Base-by-base conservation (phyloP, 2,797 vertebrate species). In the Diglossa cyanea region DNA sequence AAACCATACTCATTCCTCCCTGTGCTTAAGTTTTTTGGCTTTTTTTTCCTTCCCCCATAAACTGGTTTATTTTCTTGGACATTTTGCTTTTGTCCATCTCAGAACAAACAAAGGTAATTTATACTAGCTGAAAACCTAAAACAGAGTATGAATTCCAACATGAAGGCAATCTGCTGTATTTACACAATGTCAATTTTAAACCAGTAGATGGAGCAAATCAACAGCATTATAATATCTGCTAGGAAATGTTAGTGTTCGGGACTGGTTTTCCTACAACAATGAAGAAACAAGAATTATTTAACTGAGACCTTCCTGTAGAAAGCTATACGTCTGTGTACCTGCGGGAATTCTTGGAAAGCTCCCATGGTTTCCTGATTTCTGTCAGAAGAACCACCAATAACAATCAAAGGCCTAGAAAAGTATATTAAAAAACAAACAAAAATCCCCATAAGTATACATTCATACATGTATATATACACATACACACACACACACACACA, bases 261-360 rank as follows among this genome's bases (percentile, higher is more conserved):
- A 66, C 8, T 23, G 23, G 11, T 73, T 50, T 30, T 60, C 51
- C 50, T 50, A 37, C 10, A 17, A 17, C 31, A 80, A 65, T 2
- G 6, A 61, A 93, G 67, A 83, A 57, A 28, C 7, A 75, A 9
- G 9, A n/a, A 33, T 50, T 78, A 75, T 78, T 84, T 48, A 92
- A 67, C 35, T 26, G 26, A 54, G 88, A 80, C 4, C 2, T 71
- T 86, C 26, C 39, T 18, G 45, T 5, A 79, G 37, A 75, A 82
- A 72, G 13, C 23, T n/a, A 3, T 50, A 33, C 7, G 58, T n/a
- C 8, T 55, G 9, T 11, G 9, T 97, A 99, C 99, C 98, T 99
- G 99, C 75, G 99, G 99, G 85, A 99, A 99, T 97, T 99, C 99
- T 95, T 99, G 99, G 96, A 99, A 99, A 60, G 99, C 99, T 62